Evolutionary conservation across 2,797 vertebrate genomes (phyloP).

Genomic region (Antennarius maculatus): DNA sequence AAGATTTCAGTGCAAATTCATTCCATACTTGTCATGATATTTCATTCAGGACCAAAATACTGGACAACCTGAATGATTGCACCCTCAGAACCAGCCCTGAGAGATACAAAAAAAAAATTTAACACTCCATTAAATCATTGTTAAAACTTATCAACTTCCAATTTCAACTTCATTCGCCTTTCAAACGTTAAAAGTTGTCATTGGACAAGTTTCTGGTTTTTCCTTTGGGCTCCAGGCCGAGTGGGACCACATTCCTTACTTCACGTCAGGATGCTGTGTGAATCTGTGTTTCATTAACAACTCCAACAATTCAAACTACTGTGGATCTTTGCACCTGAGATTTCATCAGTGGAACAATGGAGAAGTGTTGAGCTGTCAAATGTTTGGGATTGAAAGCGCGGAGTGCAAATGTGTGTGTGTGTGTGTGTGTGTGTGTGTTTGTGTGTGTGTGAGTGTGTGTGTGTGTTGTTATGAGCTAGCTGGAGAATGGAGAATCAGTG

Average conservation of each 20-base stretch:
- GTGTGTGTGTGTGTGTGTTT: conserved; percentile 1
- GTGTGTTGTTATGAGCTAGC: conserved; percentile 29
- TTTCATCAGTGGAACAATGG: conserved; percentile 60
- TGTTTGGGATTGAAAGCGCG: conserved; percentile 55
- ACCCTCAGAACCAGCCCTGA: neutral
- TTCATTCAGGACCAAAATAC: conserved; percentile 1
- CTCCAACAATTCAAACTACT: conserved; percentile 64
- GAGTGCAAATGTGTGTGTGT: neutral
- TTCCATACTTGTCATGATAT: neutral
- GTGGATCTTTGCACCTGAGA: conserved; percentile 52
- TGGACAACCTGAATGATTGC: neutral
- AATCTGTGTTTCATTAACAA: conserved; percentile 70
- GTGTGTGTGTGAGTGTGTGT: neutral
- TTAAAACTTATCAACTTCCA: conserved; percentile 24
- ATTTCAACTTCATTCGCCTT: conserved; percentile 51
- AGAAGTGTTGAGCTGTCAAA: conserved; percentile 56
- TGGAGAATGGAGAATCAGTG: conserved; percentile 48
- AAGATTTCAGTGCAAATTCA: neutral
- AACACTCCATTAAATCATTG: conserved; percentile 4
- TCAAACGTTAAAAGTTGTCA: conserved; percentile 48
- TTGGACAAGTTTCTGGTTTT: conserved; percentile 55
- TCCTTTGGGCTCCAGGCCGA: conserved; percentile 58
- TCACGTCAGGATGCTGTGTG: conserved; percentile 47
- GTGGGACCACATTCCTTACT: conserved; percentile 25
- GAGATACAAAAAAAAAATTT: neutral